phyloP scores from a whole-genome alignment of 2,888 invertebrate species.

The Serripes groenlandicus region DNA sequence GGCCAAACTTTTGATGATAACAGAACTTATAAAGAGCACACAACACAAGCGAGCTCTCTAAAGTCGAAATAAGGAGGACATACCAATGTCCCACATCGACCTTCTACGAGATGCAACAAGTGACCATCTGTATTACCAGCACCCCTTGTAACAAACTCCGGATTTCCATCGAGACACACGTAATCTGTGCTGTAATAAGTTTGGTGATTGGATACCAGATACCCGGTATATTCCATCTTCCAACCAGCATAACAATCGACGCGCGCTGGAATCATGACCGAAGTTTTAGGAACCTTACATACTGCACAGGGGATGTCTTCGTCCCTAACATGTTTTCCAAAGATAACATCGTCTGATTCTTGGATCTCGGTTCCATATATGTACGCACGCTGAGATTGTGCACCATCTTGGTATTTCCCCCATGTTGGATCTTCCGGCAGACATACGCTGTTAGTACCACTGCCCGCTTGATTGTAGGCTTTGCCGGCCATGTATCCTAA shows the following conservation, averaged over 20 bases:
- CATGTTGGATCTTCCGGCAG: conserved; percentile 13
- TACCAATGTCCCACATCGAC: background rate
- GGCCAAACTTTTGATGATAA: no score
- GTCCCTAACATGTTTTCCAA: background rate
- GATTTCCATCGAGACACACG: conserved; percentile 10
- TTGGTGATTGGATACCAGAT: background rate
- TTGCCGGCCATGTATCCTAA: conserved; percentile 15
- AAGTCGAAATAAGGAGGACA: conserved; percentile 11
- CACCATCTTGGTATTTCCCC: conserved; percentile 1
- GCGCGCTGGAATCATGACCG: conserved; percentile 3
- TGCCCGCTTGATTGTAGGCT: background rate
- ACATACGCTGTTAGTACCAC: conserved; percentile 14
- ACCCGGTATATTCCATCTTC: conserved; percentile 11
- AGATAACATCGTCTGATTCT: background rate
- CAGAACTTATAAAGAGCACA: conserved; percentile 1
- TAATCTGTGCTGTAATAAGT: background rate
- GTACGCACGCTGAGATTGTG: background rate
- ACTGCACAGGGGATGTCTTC: conserved; percentile 8
- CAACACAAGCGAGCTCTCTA: conserved; percentile 6
- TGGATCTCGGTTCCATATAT: conserved; percentile 2
- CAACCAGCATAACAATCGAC: background rate
- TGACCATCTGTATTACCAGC: background rate
- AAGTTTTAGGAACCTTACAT: no score
- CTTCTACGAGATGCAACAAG: conserved; percentile 2
- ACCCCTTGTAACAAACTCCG: background rate